phyloP scores from a whole-genome alignment of 2,113 vertebrate species.

The Meles meles region DNA sequence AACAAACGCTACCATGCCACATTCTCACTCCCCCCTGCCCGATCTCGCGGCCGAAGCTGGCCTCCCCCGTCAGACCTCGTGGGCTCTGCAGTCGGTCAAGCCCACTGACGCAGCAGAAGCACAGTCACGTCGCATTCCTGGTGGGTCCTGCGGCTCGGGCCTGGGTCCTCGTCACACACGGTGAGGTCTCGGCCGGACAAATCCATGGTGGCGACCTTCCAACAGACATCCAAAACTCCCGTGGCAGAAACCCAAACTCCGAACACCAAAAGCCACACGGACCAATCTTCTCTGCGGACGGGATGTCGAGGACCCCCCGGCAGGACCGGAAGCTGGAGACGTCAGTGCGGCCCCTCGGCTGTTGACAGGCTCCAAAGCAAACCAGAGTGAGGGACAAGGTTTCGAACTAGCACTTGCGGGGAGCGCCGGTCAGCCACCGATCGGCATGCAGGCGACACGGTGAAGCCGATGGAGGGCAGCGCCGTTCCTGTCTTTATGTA shows the following conservation, averaged over 20 bases:
- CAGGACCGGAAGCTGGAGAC: constrained; percentile 83
- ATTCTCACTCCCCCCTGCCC: constrained; percentile 75
- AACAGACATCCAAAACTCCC: constrained; percentile 84
- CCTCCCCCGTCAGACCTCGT: constrained; percentile 62
- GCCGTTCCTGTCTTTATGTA: constrained; percentile 82
- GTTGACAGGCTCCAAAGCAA: constrained; percentile 81
- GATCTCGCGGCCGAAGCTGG: constrained; percentile 74
- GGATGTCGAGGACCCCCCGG: constrained; percentile 84
- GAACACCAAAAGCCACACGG: constrained; percentile 81
- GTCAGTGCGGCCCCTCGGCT: constrained; percentile 84
- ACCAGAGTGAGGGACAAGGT: constrained; percentile 52
- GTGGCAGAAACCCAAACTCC: constrained; percentile 75
- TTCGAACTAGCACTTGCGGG: constrained; percentile 69
- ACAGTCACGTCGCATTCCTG: constrained; percentile 50
- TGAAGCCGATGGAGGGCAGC: constrained; percentile 20
- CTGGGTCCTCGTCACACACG: constrained; percentile 47
- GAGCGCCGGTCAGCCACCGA: constrained; percentile 76
- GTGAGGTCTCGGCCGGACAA: constrained; percentile 51
- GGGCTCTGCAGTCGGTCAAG: constrained; percentile 35
- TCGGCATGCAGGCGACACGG: constrained; percentile 80
- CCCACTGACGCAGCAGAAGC: constrained; percentile 61
- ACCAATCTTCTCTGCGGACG: constrained; percentile 86
- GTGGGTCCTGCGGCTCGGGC: constrained; percentile 59
- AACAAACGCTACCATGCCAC: constrained; percentile 82
- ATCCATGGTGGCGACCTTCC: constrained; percentile 71